A percentile compares a stretch with the other conserved stretches of the same genome.
Conservation (phyloP, 1,140 invertebrate genomes). For the Saccostrea echinata region DNA sequence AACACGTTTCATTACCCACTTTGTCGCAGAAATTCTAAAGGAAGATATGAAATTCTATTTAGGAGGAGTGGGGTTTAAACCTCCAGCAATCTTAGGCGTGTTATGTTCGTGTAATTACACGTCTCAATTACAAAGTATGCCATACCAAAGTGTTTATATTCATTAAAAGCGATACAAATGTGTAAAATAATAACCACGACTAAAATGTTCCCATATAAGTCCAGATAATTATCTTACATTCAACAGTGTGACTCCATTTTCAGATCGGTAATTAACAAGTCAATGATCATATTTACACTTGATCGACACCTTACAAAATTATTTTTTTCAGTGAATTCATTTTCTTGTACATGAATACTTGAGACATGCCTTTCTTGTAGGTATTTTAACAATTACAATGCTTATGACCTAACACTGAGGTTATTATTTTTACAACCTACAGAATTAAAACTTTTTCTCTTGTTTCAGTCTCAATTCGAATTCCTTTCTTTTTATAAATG, state of each 20-base stretch:
- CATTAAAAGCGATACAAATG: slow-evolving; percentile 31
- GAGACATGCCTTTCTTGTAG: too few species aligned
- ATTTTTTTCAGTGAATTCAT: too few species aligned
- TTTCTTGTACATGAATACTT: too few species aligned
- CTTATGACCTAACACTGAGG: too few species aligned
- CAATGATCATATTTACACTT: slow-evolving; percentile 5
- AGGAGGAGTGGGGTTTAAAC: background rate
- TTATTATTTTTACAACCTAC: too few species aligned
- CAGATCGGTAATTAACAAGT: slow-evolving; percentile 24
- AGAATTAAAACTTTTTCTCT: too few species aligned
- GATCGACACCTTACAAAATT: background rate
- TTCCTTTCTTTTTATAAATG: too few species aligned
- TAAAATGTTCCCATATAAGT: background rate
- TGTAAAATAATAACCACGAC: background rate
- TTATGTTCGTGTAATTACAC: slow-evolving; percentile 17
- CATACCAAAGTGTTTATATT: slow-evolving; percentile 17
- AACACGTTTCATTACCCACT: slow-evolving; percentile 3
- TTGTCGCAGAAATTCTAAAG: background rate
- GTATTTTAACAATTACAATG: too few species aligned
- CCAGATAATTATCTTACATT: background rate
- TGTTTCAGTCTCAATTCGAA: too few species aligned
- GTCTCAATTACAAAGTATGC: background rate
- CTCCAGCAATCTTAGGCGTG: background rate
- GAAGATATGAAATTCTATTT: background rate
- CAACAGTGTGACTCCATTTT: background rate